Evolutionary conservation across 1,140 invertebrate species (phyloP), one percentile per base, ranked within the genome.

Genomic region (Matsumurasca onukii): DNA sequence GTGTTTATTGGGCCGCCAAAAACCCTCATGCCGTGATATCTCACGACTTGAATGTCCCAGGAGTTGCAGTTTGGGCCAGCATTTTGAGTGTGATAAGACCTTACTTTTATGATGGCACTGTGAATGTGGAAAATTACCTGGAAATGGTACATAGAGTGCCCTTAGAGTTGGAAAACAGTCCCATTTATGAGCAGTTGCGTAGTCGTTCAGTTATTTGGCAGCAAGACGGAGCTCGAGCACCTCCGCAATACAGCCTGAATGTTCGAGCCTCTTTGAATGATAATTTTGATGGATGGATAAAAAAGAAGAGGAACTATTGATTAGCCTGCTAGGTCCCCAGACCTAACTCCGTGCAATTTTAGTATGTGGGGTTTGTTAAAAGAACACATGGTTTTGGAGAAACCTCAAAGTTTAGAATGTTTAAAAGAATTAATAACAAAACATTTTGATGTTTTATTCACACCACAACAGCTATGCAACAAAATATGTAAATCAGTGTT

Each of bases 1-100:
- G 65, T 55, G 49, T 67, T 55, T 67, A 67, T 49, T 67, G 65
- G 65, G 63, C 49, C 49, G 49, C 49, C 49, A 22, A 51, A 51
- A 12, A 51, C 49, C 49, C 49, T 17, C 49, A 12, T 22, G 49
- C 49, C 49, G 49, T 51, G n/a, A 51, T 51, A 51, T 51, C 49
- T 51, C 49, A 45, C 34, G 5, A 51, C 17, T 51, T 51, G 49
- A 51, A 51, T 51, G 49, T 51, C n/a, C 49, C 49, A 51, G 49
- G 49, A 51, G 49, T 51, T 51, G 24, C 49, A 51, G 49, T 51
- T 51, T 51, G 49, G 49, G 49, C 49, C n/a, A 22, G 49, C 5
- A 12, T 51, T 51, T 20, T 17, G 49, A 51, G 49, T 51, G 49
- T 61, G 57, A 61, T 27, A 29, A 24, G 57, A 29, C 24, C 29